Percentiles rank a stretch among this genome's conserved stretches.
phyloP scores from a whole-genome alignment of 2,797 vertebrate species.

The Sciurus carolinensis region DNA sequence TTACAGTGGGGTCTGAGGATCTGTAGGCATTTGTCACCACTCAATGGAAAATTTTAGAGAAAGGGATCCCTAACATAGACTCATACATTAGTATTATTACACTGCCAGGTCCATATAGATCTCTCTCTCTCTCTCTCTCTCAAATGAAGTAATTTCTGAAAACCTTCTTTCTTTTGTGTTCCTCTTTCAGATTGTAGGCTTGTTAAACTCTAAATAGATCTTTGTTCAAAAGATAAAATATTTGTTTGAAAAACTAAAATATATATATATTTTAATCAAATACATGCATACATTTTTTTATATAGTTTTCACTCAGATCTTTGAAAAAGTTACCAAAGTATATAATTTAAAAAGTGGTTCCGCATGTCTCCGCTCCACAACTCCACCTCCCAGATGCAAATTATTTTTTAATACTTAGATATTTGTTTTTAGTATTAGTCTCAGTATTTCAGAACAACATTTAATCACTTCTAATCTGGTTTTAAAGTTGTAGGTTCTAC shows the following conservation, averaged over 20 bases:
- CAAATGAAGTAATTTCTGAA: neutral
- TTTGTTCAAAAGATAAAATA: neutral
- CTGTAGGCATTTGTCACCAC: neutral
- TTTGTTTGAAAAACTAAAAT: too few species aligned
- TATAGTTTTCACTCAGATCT: neutral
- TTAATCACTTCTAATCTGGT: neutral
- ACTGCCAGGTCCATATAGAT: neutral
- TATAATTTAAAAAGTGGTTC: neutral
- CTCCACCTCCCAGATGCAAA: neutral
- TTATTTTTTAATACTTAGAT: neutral
- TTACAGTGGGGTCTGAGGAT: neutral
- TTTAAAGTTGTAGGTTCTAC: neutral
- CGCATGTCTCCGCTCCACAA: rapidly evolving
- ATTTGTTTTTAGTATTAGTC: neutral
- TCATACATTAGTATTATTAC: too few species aligned
- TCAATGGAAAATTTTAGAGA: neutral
- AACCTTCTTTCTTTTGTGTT: neutral
- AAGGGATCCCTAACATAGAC: neutral
- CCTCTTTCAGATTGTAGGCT: neutral
- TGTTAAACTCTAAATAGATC: neutral
- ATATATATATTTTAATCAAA: neutral
- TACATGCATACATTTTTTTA: neutral
- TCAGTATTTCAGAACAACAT: conserved; percentile 14
- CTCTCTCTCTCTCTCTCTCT: neutral
- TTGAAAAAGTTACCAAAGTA: neutral